Percentiles rank a stretch among this genome's conserved stretches.
Evolutionary conservation across 2,888 invertebrate genomes (phyloP).

Genomic region (Nemurella pictetii): DNA sequence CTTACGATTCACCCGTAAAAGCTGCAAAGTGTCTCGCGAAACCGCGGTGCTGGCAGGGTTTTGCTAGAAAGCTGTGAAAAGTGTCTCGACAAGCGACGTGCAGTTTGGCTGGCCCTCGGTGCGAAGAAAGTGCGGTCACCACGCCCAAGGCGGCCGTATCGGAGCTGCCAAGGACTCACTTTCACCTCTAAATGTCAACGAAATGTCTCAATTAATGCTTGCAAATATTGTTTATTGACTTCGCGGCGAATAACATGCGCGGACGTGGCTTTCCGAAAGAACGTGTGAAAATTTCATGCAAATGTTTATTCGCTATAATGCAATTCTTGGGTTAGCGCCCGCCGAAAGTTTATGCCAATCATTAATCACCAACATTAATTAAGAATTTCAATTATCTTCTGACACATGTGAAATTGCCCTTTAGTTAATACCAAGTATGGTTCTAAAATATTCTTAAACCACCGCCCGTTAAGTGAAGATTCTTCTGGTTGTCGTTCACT

Average conservation of each 20-base stretch:
- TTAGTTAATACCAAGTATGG: no score
- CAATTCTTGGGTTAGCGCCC: no score
- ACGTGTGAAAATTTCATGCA: neutral
- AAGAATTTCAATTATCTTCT: no score
- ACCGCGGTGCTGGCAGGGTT: no score
- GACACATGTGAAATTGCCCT: no score
- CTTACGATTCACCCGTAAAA: no score
- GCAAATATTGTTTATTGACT: conserved; percentile 4
- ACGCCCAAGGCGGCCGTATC: neutral
- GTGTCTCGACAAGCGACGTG: neutral
- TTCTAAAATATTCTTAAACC: no score
- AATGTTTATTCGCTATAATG: neutral
- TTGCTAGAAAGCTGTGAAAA: conserved; percentile 19
- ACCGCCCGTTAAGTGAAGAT: no score
- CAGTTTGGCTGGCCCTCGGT: neutral
- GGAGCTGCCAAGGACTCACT: neutral
- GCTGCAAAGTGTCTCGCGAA: no score
- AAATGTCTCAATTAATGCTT: conserved; percentile 8
- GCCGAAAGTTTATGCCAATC: no score
- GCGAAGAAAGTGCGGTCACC: neutral
- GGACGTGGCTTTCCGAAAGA: neutral
- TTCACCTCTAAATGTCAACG: conserved; percentile 13
- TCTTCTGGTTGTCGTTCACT: no score
- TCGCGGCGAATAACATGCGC: neutral
- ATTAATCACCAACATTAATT: no score